Base-by-base conservation (phyloP, 1,140 invertebrate species). In the Thaumatotibia leucotreta region DNA sequence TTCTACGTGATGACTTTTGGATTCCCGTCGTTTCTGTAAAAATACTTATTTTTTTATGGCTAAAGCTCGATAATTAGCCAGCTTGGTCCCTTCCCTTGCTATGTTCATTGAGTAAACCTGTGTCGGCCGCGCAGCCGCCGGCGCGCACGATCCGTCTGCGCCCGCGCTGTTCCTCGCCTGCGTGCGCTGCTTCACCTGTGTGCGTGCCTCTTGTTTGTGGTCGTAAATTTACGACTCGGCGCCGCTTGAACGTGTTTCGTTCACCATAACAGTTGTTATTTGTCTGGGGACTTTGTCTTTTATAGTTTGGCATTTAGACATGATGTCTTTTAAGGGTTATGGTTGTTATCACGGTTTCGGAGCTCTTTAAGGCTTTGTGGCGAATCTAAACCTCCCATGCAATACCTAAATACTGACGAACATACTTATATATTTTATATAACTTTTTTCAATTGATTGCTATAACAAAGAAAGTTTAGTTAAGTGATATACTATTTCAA, bases 41-140 rank as follows among this genome's bases (percentile, higher is more conserved):
- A n/a, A n/a, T n/a, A n/a, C n/a, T n/a, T n/a, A n/a, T n/a, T n/a
- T n/a, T n/a, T n/a, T n/a, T n/a, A 65, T 64, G 33, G 66, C 64
- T 61, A 66, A n/a, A n/a, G n/a, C n/a, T 73, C 70, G 70, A 75
- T 77, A 78, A 74, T 72, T 71, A 62, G 68, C 39, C 58, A 69
- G 76, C 66, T 68, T n/a, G n/a, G 67, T 72, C 77, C 69, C 66
- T 58, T 74, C 79, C 69, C 80, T 82, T 69, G 61, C 14, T 45
- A 61, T 58, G 78, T 86, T 86, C 82, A 88, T 86, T 88, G 83
- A 86, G 83, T 81, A 88, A 87, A 88, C 76, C 76, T 79, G 82
- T 79, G 80, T 79, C 65, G 66, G 69, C 63, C 63, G 71, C 72
- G 75, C 70, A 63, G 70, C 76, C 75, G 65, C 66, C 65, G 74